phyloP scores from a whole-genome alignment of 2,113 vertebrate genomes.

The Zapornia atra region DNA sequence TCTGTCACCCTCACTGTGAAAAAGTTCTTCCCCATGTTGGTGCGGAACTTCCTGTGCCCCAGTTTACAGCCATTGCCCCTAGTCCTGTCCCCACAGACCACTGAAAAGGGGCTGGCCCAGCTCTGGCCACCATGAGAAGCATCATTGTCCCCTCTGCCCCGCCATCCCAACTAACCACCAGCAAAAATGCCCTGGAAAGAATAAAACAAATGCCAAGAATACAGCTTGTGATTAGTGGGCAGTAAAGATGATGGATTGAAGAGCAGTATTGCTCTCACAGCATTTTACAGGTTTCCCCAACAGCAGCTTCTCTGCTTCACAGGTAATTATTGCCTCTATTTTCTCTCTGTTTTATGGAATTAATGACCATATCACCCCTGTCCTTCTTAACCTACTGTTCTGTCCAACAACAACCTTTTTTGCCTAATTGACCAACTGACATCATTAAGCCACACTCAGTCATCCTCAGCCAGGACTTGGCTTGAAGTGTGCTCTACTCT shows the following conservation, averaged over 20 bases:
- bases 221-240: background rate
- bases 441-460: background rate
- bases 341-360: background rate
- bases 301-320: background rate
- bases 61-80: too few species aligned
- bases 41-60: too few species aligned
- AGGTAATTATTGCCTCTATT: background rate
- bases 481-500: background rate
- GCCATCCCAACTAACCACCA: background rate
- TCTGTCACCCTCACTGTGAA: too few species aligned
- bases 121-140: background rate
- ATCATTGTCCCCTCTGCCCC: background rate
- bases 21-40: too few species aligned
- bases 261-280: background rate
- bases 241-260: background rate
- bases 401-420: background rate
- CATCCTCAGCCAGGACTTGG: background rate
- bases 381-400: background rate
- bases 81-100: too few species aligned
- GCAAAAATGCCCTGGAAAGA: background rate
- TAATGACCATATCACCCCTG: background rate
- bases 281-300: background rate
- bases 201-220: rapidly evolving
- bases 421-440: background rate
- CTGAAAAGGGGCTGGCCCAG: too few species aligned